A percentile compares a stretch with the other conserved stretches of the same genome.
These are phyloP conservation scores for Myopa tessellatipennis DNA, from an alignment of 2,888 invertebrate genomes.

Conservation along the genomic window DNA sequence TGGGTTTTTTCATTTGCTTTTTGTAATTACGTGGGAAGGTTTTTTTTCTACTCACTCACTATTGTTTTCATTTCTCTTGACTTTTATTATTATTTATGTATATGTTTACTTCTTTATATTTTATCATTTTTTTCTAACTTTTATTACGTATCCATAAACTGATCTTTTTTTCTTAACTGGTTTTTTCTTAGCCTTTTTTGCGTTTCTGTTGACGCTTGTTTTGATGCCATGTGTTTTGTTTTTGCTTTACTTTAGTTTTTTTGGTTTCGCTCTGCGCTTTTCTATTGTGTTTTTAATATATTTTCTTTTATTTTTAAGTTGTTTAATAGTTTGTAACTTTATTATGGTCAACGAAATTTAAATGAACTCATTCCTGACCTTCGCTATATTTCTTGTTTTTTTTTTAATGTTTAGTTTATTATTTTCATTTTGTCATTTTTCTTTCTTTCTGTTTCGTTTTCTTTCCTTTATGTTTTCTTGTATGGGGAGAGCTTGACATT, in stretches of 20 bases:
- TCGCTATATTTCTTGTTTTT: background rate
- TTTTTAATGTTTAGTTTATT: background rate
- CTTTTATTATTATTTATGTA: background rate
- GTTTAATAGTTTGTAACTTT: background rate
- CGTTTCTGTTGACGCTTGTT: too few species aligned
- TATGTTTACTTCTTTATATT: background rate
- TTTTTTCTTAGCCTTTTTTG: too few species aligned
- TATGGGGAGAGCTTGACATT: too few species aligned
- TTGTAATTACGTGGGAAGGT: constrained; percentile 8
- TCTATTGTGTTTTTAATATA: too few species aligned
- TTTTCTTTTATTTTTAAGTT: background rate
- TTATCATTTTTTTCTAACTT: background rate
- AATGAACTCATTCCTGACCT: background rate
- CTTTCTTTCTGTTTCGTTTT: background rate
- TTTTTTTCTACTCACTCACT: background rate
- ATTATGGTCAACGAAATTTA: background rate
- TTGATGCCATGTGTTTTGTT: too few species aligned
- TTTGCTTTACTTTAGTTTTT: too few species aligned
- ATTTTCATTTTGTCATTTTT: background rate
- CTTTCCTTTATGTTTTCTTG: too few species aligned
- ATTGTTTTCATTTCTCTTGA: background rate
- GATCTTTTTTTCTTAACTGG: too few species aligned
- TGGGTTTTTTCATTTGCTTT: background rate
- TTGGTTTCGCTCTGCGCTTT: too few species aligned
- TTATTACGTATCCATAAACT: background rate